Evolutionary conservation across 2,797 vertebrate genomes (phyloP).

Genomic region (Dendrocincla tyrannina): DNA sequence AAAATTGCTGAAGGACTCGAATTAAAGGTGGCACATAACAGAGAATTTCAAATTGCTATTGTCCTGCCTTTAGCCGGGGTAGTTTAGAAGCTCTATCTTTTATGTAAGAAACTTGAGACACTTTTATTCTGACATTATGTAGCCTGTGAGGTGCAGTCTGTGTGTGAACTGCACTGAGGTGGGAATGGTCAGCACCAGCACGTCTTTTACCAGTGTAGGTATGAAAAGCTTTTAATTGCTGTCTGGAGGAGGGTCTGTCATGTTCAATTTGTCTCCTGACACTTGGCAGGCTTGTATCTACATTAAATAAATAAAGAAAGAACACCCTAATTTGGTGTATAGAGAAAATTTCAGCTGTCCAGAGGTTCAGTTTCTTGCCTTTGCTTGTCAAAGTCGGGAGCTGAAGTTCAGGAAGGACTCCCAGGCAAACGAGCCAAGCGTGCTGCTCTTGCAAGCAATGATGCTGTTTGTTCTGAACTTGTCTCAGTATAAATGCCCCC

Average conservation of each 20-base stretch:
- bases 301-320: not conserved
- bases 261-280: not conserved
- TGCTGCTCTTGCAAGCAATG: not conserved
- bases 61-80: not conserved
- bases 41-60: not conserved
- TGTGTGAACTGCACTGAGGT: not conserved
- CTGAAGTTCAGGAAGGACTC: not conserved
- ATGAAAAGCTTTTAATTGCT: not conserved
- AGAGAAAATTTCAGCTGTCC: not conserved
- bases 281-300: not conserved
- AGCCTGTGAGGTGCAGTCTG: not conserved
- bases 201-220: not conserved
- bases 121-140: not conserved
- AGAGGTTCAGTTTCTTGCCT: not conserved
- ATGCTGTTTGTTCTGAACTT: accelerated
- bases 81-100: not conserved
- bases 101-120: accelerated
- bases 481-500: not conserved
- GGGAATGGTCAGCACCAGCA: not conserved
- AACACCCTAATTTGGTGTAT: not conserved
- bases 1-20: not conserved
- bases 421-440: not conserved
- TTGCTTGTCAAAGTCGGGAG: accelerated
- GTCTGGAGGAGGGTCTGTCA: not conserved
- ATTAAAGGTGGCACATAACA: not conserved